Conservation (phyloP, 2,797 vertebrate genomes). For the Momotus momota region DNA sequence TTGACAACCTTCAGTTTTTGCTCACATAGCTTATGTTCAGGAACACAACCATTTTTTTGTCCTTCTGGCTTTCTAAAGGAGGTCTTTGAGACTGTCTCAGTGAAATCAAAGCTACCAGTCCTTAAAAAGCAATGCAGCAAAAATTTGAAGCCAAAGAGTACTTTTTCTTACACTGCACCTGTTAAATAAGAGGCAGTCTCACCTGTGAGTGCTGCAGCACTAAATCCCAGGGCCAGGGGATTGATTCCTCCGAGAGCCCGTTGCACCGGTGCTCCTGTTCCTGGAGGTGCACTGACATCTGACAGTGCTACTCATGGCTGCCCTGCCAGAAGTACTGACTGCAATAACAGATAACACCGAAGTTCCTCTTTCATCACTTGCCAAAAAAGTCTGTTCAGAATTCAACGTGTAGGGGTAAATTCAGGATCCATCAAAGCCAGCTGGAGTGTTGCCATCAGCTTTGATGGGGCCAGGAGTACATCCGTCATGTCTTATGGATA, state of each 20-base stretch:
- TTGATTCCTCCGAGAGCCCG: not conserved
- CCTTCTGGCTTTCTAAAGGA: not conserved
- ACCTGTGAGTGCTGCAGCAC: not conserved
- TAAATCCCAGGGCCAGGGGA: not conserved
- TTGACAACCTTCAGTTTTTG: not conserved
- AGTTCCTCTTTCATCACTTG: not conserved
- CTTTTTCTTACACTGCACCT: not conserved
- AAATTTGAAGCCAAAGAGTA: not conserved
- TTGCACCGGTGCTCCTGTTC: not conserved
- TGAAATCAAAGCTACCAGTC: not conserved
- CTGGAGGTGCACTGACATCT: not conserved
- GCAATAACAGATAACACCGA: not conserved
- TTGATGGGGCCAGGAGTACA: not conserved
- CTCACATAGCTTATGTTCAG: not conserved
- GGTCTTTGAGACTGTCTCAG: not conserved
- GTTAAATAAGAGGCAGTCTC: not conserved
- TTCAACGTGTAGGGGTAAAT: not conserved
- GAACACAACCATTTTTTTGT: not conserved
- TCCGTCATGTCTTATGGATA: not conserved
- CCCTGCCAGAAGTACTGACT: not conserved
- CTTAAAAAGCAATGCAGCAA: not conserved
- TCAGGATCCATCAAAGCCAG: not conserved
- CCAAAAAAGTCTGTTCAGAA: not conserved
- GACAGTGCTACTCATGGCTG: not conserved
- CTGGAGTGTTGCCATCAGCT: constrained; percentile 6